Evolutionary conservation across 2,797 vertebrate genomes (phyloP), one percentile per base, ranked within the genome.

Genomic region (Macropodus opercularis): DNA sequence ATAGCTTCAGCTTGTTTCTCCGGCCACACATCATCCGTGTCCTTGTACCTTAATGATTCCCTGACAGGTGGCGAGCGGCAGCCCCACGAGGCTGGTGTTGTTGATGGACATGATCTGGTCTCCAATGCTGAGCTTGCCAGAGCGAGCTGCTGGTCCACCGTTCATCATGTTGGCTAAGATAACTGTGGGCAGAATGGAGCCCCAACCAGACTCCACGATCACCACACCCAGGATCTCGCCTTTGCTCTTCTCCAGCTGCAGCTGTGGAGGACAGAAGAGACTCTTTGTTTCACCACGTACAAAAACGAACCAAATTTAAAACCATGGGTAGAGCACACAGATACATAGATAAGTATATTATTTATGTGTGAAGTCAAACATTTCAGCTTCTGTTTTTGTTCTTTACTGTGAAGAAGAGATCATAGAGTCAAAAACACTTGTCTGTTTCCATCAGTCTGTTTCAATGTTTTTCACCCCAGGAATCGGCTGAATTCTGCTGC

Each of bases 61-160:
- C 94, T 99, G 98, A 88, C 98, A 99, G 61, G 98, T 99, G 87
- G 96, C 96, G 5, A 99, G 94, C 0, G 97, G 98, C 70, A 99
- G 93, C 63, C 98, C 98, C 85, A 99, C 98, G 50, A 99, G 92
- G 88, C 98, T 99, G 83, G 98, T 99, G 74, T 97, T 98, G 40
- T 99, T 99, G 90, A 99, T 96, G 78, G 97, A 99, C 97, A 99
- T 99, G 84, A 99, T 98, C 91, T 99, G 98, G 91, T 99, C 98
- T 23, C 98, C 98, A 29, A 99, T 98, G 92, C 97, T 98, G 66
- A 99, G 95, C 85, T 98, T 99, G 64, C 98, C 95, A 0, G 97
- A 99, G 57, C 98, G 97, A 15, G 97, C 97, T 0, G 98, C 97
- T 0, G 98, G 97, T 1, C 95, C 98, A 0, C 95, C 96, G 0